phyloP scores from a whole-genome alignment of 1,140 invertebrate genomes.

The Branchinecta lynchi region DNA sequence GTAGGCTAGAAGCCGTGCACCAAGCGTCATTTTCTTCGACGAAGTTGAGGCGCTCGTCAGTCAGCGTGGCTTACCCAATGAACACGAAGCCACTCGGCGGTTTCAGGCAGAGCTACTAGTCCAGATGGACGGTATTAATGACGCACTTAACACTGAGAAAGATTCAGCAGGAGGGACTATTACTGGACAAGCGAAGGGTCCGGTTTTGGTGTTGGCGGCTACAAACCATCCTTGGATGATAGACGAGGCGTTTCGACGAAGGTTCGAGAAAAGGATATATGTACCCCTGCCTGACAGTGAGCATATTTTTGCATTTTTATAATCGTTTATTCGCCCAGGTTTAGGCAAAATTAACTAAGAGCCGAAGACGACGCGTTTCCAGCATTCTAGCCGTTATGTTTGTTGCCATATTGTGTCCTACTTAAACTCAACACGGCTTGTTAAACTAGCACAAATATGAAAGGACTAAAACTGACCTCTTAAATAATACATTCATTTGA shows the following conservation, averaged over 20 bases:
- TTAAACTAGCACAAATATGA: no score
- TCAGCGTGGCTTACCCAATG: slow-evolving; percentile 45
- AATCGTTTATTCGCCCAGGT: slow-evolving; percentile 8
- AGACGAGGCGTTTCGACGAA: slow-evolving; percentile 48
- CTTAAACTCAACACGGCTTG: no score
- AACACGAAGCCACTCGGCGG: slow-evolving; percentile 79
- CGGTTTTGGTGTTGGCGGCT: slow-evolving; percentile 66
- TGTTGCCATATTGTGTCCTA: background rate
- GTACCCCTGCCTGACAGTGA: slow-evolving; percentile 48
- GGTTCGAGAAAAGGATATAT: slow-evolving; percentile 55
- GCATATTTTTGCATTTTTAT: slow-evolving; percentile 10
- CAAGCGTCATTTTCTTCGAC: slow-evolving; percentile 89
- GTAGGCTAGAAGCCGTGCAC: slow-evolving; percentile 65
- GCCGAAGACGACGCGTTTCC: no score
- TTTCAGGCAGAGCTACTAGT: slow-evolving; percentile 84
- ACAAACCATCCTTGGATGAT: slow-evolving; percentile 62
- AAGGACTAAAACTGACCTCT: no score
- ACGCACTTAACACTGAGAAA: slow-evolving; percentile 29
- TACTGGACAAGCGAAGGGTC: slow-evolving; percentile 32
- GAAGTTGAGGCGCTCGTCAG: slow-evolving; percentile 82
- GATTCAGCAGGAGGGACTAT: slow-evolving; percentile 26
- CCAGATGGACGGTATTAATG: slow-evolving; percentile 71
- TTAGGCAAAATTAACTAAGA: background rate
- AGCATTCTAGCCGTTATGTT: background rate
- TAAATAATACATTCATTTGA: no score